Conservation (phyloP, 2,888 invertebrate genomes). For the Agapostemon virescens region DNA sequence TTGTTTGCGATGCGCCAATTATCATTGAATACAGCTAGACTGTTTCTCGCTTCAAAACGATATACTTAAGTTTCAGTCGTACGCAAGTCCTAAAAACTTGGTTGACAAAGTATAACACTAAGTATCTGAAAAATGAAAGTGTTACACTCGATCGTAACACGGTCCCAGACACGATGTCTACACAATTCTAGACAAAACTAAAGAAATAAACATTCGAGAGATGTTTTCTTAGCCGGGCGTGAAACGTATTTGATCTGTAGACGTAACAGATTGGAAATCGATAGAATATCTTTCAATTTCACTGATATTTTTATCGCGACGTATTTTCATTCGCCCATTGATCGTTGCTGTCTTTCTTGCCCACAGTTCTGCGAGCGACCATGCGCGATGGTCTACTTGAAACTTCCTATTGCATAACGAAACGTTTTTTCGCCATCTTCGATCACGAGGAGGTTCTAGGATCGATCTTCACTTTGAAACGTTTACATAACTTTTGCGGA, state of each 20-base stretch:
- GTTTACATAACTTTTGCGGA: not conserved
- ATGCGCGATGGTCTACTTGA: slow-evolving; percentile 11
- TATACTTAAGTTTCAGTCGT: no score
- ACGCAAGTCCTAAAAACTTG: no score
- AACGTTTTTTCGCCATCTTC: not conserved
- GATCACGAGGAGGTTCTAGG: not conserved
- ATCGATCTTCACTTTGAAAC: not conserved
- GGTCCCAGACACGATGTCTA: no score
- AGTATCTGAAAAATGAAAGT: no score
- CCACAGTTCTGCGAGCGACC: slow-evolving; percentile 23
- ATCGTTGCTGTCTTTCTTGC: slow-evolving; percentile 7
- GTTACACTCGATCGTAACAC: no score
- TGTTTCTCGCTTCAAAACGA: no score
- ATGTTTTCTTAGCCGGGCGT: not conserved
- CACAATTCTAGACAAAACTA: no score
- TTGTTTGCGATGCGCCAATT: no score
- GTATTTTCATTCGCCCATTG: slow-evolving; percentile 11
- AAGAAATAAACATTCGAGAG: not conserved
- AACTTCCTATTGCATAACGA: not conserved
- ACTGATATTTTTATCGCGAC: slow-evolving; percentile 27
- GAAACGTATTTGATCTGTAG: not conserved
- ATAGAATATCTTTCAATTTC: not conserved
- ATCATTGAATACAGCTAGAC: no score
- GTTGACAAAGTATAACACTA: no score
- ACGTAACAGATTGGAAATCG: slow-evolving; percentile 8